Conservation (phyloP, 1,140 invertebrate genomes). For the Spodoptera frugiperda region DNA sequence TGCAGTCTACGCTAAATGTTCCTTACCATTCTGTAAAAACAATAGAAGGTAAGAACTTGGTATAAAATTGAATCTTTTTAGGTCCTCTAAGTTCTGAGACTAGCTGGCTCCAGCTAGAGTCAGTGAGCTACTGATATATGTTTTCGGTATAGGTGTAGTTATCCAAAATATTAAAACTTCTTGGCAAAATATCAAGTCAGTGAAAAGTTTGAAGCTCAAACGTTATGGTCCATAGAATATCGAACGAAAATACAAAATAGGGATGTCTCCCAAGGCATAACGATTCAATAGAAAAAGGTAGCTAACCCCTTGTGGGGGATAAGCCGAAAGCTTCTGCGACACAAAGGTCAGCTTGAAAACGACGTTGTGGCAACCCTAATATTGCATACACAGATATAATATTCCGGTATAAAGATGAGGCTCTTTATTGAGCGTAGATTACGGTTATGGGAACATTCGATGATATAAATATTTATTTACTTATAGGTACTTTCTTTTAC, state of each 20-base stretch:
- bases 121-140: too few relatives aligned
- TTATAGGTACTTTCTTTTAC: too few relatives aligned
- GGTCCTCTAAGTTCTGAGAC: too few relatives aligned
- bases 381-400: slow-evolving; percentile 25
- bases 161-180: slow-evolving; percentile 33
- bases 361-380: slow-evolving; percentile 31
- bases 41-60: too few relatives aligned
- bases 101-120: too few relatives aligned
- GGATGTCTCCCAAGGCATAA: slow-evolving; percentile 42
- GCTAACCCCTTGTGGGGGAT: slow-evolving; percentile 47
- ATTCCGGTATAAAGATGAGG: slow-evolving; percentile 19
- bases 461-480: too few relatives aligned
- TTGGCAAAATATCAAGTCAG: slow-evolving; percentile 40
- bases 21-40: too few relatives aligned
- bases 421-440: slow-evolving; percentile 5
- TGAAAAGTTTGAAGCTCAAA: slow-evolving; percentile 28
- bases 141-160: not conserved
- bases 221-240: slow-evolving; percentile 36
- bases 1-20: too few relatives aligned
- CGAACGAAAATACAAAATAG: slow-evolving; percentile 27
- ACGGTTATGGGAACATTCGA: not conserved
- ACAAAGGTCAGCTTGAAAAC: slow-evolving; percentile 44
- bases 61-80: too few relatives aligned
- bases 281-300: slow-evolving; percentile 53
- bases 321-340: slow-evolving; percentile 45